Evolutionary conservation across 2,797 vertebrate species (phyloP).

Genomic region (Epinephelus awoara): DNA sequence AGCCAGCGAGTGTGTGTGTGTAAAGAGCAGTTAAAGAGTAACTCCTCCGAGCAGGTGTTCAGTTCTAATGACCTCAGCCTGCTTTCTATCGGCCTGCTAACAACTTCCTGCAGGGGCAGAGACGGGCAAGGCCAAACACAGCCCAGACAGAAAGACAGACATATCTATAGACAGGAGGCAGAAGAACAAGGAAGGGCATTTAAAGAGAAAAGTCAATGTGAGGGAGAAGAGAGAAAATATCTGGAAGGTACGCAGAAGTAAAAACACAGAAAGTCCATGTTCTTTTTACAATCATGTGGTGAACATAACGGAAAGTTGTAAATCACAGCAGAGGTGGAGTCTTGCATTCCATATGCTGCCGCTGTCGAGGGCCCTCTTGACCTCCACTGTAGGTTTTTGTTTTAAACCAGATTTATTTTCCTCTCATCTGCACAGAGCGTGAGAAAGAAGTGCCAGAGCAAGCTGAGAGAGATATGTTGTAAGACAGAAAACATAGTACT

Average conservation of each 20-base stretch:
- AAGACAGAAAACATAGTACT: constrained; percentile 9
- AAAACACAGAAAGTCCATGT: constrained; percentile 39
- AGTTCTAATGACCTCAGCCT: constrained; percentile 78
- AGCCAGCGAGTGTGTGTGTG: constrained; percentile 49
- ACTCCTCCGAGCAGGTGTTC: constrained; percentile 84
- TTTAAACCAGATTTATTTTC: constrained; percentile 8
- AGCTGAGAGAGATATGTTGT: not conserved
- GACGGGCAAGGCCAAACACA: constrained; percentile 76
- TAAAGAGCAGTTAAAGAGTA: constrained; percentile 82
- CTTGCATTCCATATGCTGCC: constrained; percentile 34
- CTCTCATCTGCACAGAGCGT: constrained; percentile 13
- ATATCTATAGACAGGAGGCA: constrained; percentile 50
- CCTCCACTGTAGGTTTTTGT: not conserved
- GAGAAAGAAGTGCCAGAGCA: not conserved
- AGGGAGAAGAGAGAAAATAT: constrained; percentile 33
- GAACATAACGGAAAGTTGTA: constrained; percentile 43
- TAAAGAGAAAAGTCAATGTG: constrained; percentile 25
- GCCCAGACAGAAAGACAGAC: constrained; percentile 67
- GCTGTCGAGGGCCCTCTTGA: constrained; percentile 14
- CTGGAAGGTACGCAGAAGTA: constrained; percentile 21
- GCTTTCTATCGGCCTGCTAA: constrained; percentile 80
- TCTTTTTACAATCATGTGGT: constrained; percentile 50
- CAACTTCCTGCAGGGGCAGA: constrained; percentile 81
- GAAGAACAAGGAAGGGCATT: constrained; percentile 44
- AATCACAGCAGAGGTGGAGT: constrained; percentile 47